Conservation (phyloP, 2,888 invertebrate species). For the Sinopyrophorus schimmeli region DNA sequence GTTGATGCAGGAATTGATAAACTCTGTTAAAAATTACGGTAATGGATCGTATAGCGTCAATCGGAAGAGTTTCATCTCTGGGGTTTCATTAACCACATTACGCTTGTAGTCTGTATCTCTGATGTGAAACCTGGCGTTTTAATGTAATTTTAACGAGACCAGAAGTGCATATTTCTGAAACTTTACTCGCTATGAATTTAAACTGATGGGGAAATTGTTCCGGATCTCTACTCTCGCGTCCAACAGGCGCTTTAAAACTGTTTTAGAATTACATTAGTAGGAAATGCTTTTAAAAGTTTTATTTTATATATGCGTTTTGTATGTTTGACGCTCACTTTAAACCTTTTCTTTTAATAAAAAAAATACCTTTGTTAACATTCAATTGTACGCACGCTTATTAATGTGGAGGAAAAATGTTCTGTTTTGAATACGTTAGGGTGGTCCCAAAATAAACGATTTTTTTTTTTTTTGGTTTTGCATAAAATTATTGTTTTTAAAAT, state of each 20-base stretch:
- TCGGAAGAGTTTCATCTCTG: conserved; percentile 43
- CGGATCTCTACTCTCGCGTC: conserved; percentile 32
- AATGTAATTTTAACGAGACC: conserved; percentile 54
- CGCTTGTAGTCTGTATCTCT: conserved; percentile 42
- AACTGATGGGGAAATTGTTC: conserved; percentile 41
- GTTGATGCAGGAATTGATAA: conserved; percentile 51
- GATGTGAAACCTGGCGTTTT: conserved; percentile 52
- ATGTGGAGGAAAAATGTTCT: too few relatives aligned
- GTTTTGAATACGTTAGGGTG: too few relatives aligned
- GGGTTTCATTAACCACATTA: conserved; percentile 46
- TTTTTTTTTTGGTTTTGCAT: too few relatives aligned
- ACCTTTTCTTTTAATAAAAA: too few relatives aligned
- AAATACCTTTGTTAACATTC: too few relatives aligned
- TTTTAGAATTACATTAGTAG: conserved; percentile 33
- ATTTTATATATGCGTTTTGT: conserved; percentile 10
- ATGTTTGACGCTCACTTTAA: too few relatives aligned
- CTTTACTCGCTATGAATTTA: conserved; percentile 42
- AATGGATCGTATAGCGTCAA: conserved; percentile 48
- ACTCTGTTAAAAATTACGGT: conserved; percentile 52
- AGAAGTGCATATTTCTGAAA: conserved; percentile 46
- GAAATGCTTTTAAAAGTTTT: conserved; percentile 26
- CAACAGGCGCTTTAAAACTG: conserved; percentile 35
- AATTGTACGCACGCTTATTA: too few relatives aligned
- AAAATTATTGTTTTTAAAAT: too few relatives aligned
- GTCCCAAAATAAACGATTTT: too few relatives aligned